phyloP scores from a whole-genome alignment of 2,888 invertebrate genomes.

The Aphidoletes aphidimyza region DNA sequence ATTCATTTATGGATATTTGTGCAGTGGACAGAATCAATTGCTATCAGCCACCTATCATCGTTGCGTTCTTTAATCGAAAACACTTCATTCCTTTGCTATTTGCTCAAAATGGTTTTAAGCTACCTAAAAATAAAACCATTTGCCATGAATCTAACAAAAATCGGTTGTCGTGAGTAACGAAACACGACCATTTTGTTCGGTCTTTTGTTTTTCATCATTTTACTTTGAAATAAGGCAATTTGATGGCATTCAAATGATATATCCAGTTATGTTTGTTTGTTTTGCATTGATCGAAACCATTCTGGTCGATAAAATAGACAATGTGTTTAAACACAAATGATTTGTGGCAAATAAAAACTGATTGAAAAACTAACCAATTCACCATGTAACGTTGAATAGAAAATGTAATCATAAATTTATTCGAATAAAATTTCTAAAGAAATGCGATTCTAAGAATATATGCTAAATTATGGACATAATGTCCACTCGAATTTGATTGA shows the following conservation, averaged over 20 bases:
- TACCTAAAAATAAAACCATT: too few relatives aligned
- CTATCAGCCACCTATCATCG: background rate
- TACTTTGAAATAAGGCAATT: background rate
- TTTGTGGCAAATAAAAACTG: background rate
- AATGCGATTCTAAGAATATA: too few relatives aligned
- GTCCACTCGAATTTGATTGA: background rate
- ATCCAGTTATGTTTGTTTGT: slow-evolving; percentile 30
- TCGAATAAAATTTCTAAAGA: too few relatives aligned
- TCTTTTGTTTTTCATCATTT: too few relatives aligned
- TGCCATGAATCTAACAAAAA: too few relatives aligned
- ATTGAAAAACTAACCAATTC: background rate
- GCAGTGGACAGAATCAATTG: background rate
- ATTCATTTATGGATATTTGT: background rate
- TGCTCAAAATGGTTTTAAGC: background rate
- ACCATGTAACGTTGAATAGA: too few relatives aligned
- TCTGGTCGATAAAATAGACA: too few relatives aligned
- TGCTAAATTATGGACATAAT: background rate
- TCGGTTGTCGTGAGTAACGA: too few relatives aligned
- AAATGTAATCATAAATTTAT: too few relatives aligned
- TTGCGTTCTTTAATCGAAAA: background rate
- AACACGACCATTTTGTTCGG: too few relatives aligned
- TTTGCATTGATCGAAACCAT: background rate
- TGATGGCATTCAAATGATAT: background rate
- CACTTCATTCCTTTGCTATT: background rate
- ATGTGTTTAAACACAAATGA: background rate